Conservation (phyloP, 2,113 vertebrate species). For the Sardina pilchardus region DNA sequence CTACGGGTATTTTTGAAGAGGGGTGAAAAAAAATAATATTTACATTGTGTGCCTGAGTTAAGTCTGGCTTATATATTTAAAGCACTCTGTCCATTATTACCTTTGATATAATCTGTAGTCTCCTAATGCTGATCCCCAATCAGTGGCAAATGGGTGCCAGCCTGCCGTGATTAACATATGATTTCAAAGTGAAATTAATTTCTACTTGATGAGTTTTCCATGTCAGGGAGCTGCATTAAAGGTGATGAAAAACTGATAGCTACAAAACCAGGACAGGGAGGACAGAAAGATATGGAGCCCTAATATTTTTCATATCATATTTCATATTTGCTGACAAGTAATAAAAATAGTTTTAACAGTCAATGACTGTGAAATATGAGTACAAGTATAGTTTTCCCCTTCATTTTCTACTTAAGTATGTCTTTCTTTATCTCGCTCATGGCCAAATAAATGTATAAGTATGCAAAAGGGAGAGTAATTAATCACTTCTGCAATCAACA, state of each 20-base stretch:
- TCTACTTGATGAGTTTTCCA: slow-evolving; percentile 35
- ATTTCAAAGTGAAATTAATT: slow-evolving; percentile 40
- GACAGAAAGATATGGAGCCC: background rate
- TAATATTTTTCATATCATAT: slow-evolving; percentile 27
- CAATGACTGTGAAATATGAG: slow-evolving; percentile 10
- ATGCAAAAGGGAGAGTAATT: background rate
- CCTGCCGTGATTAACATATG: slow-evolving; percentile 41
- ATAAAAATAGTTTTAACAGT: slow-evolving; percentile 26
- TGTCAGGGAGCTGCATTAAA: slow-evolving; percentile 38
- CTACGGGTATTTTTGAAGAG: background rate
- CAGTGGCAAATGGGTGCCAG: slow-evolving; percentile 23
- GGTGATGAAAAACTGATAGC: slow-evolving; percentile 29
- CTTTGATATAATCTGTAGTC: slow-evolving; percentile 40
- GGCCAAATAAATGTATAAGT: slow-evolving; percentile 1
- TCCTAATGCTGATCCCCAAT: slow-evolving; percentile 38
- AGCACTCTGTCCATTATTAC: slow-evolving; percentile 34
- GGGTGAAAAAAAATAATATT: background rate
- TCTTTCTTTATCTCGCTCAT: slow-evolving; percentile 1
- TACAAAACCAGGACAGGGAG: background rate
- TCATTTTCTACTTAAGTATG: slow-evolving; percentile 6
- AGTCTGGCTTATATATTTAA: slow-evolving; percentile 35
- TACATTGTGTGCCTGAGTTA: background rate
- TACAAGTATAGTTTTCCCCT: background rate
- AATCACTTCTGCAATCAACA: slow-evolving; percentile 14
- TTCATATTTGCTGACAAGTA: slow-evolving; percentile 24